phyloP scores from a whole-genome alignment of 2,113 vertebrate genomes.

The Urocynchramus pylzowi region DNA sequence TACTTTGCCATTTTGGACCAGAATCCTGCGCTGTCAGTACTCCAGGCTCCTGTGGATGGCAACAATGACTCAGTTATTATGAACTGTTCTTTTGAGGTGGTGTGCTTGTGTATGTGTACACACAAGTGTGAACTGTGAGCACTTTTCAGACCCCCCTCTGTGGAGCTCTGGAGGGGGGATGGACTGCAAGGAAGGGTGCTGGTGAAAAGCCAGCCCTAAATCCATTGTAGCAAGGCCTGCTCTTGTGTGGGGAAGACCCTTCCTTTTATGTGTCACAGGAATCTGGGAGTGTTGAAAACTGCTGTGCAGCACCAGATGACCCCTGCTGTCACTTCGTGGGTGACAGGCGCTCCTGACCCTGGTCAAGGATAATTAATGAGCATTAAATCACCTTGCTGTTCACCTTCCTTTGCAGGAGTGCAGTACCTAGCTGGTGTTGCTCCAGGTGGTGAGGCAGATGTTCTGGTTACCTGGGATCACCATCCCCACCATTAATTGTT shows the following conservation, averaged over 20 bases:
- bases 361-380: slow-evolving; percentile 22
- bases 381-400: slow-evolving; percentile 14
- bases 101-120: background rate
- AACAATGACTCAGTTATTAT: slow-evolving; percentile 56
- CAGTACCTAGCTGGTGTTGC: background rate
- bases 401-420: background rate
- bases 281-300: background rate
- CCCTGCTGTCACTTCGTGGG: background rate
- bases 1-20: slow-evolving; percentile 31
- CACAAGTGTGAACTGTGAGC: background rate
- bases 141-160: background rate
- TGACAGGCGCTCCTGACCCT: background rate
- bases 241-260: fast-evolving
- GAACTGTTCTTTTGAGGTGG: background rate
- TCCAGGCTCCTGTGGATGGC: slow-evolving; percentile 61
- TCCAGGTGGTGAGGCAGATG: slow-evolving; percentile 16
- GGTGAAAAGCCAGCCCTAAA: background rate
- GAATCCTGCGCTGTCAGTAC: slow-evolving; percentile 11
- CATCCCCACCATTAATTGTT: background rate
- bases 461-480: background rate
- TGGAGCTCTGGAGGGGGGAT: background rate
- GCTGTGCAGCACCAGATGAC: background rate
- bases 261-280: background rate
- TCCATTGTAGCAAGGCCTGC: background rate
- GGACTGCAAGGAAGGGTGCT: background rate